phyloP scores from a whole-genome alignment of 2,113 vertebrate genomes.

The Centropus unirufus region DNA sequence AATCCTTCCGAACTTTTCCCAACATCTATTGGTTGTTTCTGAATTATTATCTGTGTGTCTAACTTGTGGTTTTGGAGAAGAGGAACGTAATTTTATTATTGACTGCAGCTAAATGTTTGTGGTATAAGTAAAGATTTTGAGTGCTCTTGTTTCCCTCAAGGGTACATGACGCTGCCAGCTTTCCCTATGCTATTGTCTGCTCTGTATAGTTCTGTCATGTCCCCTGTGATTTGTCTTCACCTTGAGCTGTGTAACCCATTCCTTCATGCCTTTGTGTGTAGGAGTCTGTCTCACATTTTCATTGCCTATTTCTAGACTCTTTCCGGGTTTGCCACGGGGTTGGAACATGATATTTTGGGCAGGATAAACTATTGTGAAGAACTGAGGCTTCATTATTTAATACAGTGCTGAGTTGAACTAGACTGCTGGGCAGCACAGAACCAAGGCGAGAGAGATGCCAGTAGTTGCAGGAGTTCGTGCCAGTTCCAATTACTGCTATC shows the following conservation, averaged over 20 bases:
- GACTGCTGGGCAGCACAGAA: neutral
- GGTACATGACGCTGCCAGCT: neutral
- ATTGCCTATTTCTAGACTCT: neutral
- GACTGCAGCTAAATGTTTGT: neutral
- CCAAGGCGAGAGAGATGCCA: neutral
- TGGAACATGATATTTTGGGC: neutral
- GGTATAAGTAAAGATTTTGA: neutral
- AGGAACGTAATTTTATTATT: conserved; percentile 1
- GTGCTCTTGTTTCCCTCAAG: neutral
- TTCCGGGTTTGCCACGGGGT: neutral
- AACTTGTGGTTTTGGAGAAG: neutral
- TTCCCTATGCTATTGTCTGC: neutral
- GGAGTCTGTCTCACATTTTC: neutral
- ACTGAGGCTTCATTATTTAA: neutral
- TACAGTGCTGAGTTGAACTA: neutral
- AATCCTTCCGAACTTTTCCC: neutral
- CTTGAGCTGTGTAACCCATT: neutral
- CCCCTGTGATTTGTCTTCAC: neutral
- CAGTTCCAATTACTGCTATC: neutral
- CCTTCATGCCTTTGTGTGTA: neutral
- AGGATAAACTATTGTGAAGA: neutral
- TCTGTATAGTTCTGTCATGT: neutral
- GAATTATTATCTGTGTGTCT: neutral
- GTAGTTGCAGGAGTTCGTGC: neutral
- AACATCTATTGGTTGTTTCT: neutral